Base-by-base conservation (phyloP, 2,888 invertebrate species). In the Hirtodrosophila cameraria region DNA sequence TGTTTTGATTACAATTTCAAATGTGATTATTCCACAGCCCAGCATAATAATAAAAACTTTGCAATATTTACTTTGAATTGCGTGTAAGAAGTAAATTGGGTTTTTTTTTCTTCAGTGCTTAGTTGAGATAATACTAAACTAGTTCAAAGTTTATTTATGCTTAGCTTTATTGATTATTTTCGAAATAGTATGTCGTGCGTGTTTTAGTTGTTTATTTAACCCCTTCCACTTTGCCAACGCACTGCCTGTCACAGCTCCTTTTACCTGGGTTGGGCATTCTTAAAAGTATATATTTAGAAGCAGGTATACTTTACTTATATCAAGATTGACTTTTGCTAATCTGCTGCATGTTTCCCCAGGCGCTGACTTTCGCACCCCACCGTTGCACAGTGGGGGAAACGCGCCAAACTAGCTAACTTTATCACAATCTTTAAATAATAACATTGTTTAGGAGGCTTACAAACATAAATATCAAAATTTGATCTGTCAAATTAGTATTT, bases 141-240 rank as follows among this genome's bases (percentile, higher is more conserved):
- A 75, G 75, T 72, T 54, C 75, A 75, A 54, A 69, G 62, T 48
- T 55, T 38, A 53, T 48, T 55, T 38, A 53, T 41, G 42, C 39
- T 54, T 15, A 36, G 16, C 43, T 33, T 35, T 73, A 79, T 76
- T 79, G 79, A 76, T 81, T 84, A 69, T 83, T 80, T 80, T 62
- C 15, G 4, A 20, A 35, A 55, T 49, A 35, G 53, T 49, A 60
- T 72, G 72, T 72, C 53, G 58, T 78, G 84, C 84, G 80, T 80
- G 80, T 53, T 69, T 60, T 12, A 54, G 45, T 74, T 70, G 59
- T 57, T 71, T 72, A 48, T 36, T 27, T 52, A 15, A 12, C 33
- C 46, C 46, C 15, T 27, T 2, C 23, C 23, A 15, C 7, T 4
- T 5, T 12, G 6, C 20, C 18, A 23, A 31, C 6, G n/a, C 53